Percentiles rank a stretch among this genome's conserved stretches.
Conservation (phyloP, 1,140 invertebrate genomes). For the Penaeus indicus region DNA sequence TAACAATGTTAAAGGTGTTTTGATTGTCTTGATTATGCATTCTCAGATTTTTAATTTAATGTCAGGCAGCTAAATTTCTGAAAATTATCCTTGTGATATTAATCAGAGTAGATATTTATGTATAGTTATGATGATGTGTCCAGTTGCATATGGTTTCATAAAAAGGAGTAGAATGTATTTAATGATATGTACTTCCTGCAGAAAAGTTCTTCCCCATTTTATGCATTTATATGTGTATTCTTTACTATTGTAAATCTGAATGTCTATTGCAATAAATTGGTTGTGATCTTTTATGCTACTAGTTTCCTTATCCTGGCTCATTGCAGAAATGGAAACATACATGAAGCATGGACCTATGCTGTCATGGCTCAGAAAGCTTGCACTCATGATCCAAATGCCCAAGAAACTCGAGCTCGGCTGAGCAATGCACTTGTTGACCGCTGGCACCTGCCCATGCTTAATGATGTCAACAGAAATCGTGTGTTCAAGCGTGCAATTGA, state of each 20-base stretch:
- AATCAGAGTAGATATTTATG: no score
- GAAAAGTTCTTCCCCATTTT: no score
- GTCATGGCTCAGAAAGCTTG: conserved; percentile 35
- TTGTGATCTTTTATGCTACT: neutral
- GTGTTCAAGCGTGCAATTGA: conserved; percentile 78
- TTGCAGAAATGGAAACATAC: conserved; percentile 56
- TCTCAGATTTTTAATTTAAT: no score
- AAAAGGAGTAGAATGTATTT: no score
- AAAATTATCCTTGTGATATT: no score
- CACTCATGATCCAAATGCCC: conserved; percentile 46
- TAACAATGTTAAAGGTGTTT: no score
- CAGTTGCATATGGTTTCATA: no score
- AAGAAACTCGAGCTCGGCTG: conserved; percentile 41
- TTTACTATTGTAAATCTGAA: neutral
- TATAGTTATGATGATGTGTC: no score
- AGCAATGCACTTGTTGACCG: conserved; percentile 74
- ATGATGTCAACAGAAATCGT: conserved; percentile 79
- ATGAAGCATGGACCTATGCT: conserved; percentile 53
- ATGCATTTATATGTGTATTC: no score
- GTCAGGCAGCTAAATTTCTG: no score
- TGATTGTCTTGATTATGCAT: no score
- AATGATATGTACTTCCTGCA: no score
- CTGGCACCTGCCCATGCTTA: conserved; percentile 88
- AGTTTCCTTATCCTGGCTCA: conserved; percentile 49
- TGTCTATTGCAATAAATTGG: conserved; percentile 32